phyloP scores from a whole-genome alignment of 2,113 vertebrate species.

The Chlorocebus sabaeus region DNA sequence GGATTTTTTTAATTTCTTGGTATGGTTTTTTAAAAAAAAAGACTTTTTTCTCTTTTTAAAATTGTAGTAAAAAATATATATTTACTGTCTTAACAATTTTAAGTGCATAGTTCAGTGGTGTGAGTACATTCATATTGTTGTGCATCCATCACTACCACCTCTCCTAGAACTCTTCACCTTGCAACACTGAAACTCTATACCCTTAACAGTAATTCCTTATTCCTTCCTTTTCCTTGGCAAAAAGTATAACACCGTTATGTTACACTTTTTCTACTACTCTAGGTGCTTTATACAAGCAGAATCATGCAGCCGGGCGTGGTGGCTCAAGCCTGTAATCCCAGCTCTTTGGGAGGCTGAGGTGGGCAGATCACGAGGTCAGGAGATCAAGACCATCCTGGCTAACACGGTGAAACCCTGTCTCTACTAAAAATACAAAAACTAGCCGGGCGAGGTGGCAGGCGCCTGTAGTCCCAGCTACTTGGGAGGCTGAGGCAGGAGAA shows the following conservation, averaged over 20 bases:
- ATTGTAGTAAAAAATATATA: background rate
- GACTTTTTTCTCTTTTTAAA: background rate
- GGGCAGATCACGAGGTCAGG: too few species aligned
- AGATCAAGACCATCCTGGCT: too few species aligned
- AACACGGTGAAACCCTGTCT: too few species aligned
- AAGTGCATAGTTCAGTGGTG: background rate
- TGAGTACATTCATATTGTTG: background rate
- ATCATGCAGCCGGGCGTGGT: background rate
- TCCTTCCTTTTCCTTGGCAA: background rate
- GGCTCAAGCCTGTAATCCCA: too few species aligned
- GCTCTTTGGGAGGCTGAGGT: too few species aligned
- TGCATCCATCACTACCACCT: background rate
- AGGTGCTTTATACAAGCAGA: background rate
- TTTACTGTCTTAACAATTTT: background rate
- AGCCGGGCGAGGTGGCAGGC: too few species aligned
- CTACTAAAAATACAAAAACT: too few species aligned
- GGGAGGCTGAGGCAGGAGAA: too few species aligned
- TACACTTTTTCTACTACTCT: background rate
- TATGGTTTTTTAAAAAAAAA: background rate
- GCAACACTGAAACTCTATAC: background rate
- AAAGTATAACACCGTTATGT: background rate
- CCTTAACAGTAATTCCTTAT: background rate
- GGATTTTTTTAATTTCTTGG: background rate
- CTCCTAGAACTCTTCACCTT: background rate
- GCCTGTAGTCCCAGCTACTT: too few species aligned